A percentile compares a stretch with the other conserved stretches of the same genome.
phyloP scores from a whole-genome alignment of 1,140 invertebrate genomes.

The Drosophila kanapiae region DNA sequence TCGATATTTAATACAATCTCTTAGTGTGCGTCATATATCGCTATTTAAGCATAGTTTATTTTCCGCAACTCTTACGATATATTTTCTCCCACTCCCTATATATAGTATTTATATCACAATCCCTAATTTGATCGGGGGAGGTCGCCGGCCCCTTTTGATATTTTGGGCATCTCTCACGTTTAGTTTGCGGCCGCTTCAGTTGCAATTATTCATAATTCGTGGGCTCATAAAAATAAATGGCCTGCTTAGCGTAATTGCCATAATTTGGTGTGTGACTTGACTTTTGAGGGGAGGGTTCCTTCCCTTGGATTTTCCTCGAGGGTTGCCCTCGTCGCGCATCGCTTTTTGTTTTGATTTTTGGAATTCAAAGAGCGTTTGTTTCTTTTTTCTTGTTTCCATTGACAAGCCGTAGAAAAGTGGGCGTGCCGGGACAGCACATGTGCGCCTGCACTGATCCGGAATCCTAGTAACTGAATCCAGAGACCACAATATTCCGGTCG shows the following conservation, averaged over 20 bases:
- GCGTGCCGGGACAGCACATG: slow-evolving; percentile 75
- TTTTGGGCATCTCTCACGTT: slow-evolving; percentile 25
- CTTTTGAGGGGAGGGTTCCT: slow-evolving; percentile 38
- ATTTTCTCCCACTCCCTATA: not conserved
- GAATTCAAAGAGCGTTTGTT: slow-evolving; percentile 44
- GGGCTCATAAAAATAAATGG: slow-evolving; percentile 83
- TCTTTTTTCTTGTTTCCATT: slow-evolving; percentile 13
- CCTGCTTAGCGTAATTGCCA: slow-evolving; percentile 81
- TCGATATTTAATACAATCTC: not conserved
- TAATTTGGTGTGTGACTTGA: slow-evolving; percentile 77
- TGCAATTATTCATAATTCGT: slow-evolving; percentile 82
- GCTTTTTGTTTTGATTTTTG: slow-evolving; percentile 30
- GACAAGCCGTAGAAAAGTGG: slow-evolving; percentile 42
- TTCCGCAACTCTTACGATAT: not conserved
- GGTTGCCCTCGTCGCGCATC: slow-evolving; percentile 4
- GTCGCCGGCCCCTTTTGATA: not conserved
- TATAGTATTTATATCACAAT: too few species aligned
- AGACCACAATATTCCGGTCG: slow-evolving; percentile 21
- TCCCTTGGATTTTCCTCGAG: slow-evolving; percentile 16
- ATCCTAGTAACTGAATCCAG: not conserved
- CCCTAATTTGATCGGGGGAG: not conserved
- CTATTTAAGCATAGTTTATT: not conserved
- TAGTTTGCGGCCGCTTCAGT: slow-evolving; percentile 25
- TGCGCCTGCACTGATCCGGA: slow-evolving; percentile 20
- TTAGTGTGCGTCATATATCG: not conserved